Evolutionary conservation across 1,140 invertebrate species (phyloP).

Genomic region (fruit fly (Drosophila melanogaster)): Release_6_plus_ISO1_MT NT_037436.4:17033501-17034000

Average conservation of each 20-base stretch:
- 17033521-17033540: not conserved
- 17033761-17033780: not conserved
- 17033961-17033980: conserved; percentile 24
- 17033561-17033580: conserved; percentile 57
- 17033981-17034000: conserved; percentile 31
- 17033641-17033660: conserved; percentile 32
- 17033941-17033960: conserved; percentile 1
- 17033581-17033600: conserved; percentile 65
- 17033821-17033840: conserved; percentile 35
- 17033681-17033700: conserved; percentile 75
- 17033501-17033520: not conserved
- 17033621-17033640: conserved; percentile 50
- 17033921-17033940: conserved; percentile 39
- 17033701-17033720: conserved; percentile 49
- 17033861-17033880: conserved; percentile 61
- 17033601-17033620: conserved; percentile 41
- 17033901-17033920: conserved; percentile 29
- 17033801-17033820: not conserved
- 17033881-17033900: conserved; percentile 62
- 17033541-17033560: conserved; percentile 3
- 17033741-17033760: conserved; percentile 12
- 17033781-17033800: conserved; percentile 13
- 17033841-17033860: conserved; percentile 34
- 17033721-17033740: conserved; percentile 24
- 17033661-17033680: conserved; percentile 62